Conservation (phyloP, 2,797 vertebrate species). For the Pseudotriccus pelzelni region DNA sequence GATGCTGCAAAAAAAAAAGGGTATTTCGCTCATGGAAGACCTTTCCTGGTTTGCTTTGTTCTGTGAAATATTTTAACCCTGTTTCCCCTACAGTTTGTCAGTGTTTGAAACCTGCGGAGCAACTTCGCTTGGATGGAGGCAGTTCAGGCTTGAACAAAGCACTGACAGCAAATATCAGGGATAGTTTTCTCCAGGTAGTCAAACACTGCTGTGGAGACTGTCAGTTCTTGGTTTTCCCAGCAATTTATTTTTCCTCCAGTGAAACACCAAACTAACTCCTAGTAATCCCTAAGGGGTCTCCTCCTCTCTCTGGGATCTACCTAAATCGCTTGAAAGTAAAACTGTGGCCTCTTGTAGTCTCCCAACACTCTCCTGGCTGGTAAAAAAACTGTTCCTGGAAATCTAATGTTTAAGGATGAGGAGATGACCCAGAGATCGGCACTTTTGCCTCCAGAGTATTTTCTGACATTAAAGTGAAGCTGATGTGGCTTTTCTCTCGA, state of each 20-base stretch:
- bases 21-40: background rate
- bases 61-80: background rate
- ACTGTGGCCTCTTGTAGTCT: background rate
- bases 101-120: background rate
- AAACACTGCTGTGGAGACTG: background rate
- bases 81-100: background rate
- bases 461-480: background rate
- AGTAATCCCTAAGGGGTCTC: background rate
- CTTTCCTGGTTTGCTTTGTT: background rate
- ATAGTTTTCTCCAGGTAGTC: background rate
- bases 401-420: background rate
- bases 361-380: background rate
- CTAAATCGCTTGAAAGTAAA: background rate
- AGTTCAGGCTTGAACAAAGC: background rate
- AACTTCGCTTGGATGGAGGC: background rate
- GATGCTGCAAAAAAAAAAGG: background rate
- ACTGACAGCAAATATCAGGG: background rate
- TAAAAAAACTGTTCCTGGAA: background rate
- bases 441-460: background rate
- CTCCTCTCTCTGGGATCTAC: background rate
- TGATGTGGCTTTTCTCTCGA: accelerated
- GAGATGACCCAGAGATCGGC: background rate
- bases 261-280: background rate
- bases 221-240: background rate
- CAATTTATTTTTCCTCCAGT: background rate